A percentile compares a stretch with the other conserved stretches of the same genome.
These are phyloP conservation scores for Cheilosia variabilis DNA, from an alignment of 2,888 invertebrate species.

Conservation along the genomic window DNA sequence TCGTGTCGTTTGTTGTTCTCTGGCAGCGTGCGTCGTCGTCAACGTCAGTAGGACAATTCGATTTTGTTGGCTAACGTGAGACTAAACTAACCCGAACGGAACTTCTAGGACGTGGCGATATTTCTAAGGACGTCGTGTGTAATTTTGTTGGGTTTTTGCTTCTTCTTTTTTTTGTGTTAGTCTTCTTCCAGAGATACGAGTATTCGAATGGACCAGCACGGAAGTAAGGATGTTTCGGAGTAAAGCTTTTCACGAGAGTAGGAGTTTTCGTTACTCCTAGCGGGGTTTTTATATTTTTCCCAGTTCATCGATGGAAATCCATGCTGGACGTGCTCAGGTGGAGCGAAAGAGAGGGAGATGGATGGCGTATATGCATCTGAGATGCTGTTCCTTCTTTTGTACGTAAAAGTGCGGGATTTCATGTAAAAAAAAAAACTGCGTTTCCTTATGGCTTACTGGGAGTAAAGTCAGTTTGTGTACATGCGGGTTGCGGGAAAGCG, in stretches of 20 bases:
- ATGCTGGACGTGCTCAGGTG: conserved; percentile 30
- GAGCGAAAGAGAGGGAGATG: conserved; percentile 31
- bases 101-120: conserved; percentile 47
- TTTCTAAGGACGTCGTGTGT: conserved; percentile 27
- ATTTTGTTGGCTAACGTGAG: conserved; percentile 65
- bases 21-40: conserved; percentile 68
- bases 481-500: conserved; percentile 17
- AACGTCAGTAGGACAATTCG: conserved; percentile 72
- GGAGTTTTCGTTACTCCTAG: conserved; percentile 80
- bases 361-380: conserved; percentile 23
- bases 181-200: conserved; percentile 18
- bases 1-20: conserved; percentile 18
- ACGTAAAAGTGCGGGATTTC: conserved; percentile 32
- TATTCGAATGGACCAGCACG: conserved; percentile 61
- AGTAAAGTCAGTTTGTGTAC: conserved; percentile 34
- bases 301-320: conserved; percentile 68
- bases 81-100: conserved; percentile 70
- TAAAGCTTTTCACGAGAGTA: conserved; percentile 81
- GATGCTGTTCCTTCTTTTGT: background rate
- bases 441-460: conserved; percentile 62
- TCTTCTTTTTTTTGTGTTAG: conserved; percentile 1
- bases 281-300: conserved; percentile 80
- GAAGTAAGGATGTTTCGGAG: conserved; percentile 77
- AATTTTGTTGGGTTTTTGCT: background rate
- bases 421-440: conserved; percentile 14